Evolutionary conservation across 2,797 vertebrate genomes (phyloP).

Genomic region (Odontamblyopus lacepedii): DNA sequence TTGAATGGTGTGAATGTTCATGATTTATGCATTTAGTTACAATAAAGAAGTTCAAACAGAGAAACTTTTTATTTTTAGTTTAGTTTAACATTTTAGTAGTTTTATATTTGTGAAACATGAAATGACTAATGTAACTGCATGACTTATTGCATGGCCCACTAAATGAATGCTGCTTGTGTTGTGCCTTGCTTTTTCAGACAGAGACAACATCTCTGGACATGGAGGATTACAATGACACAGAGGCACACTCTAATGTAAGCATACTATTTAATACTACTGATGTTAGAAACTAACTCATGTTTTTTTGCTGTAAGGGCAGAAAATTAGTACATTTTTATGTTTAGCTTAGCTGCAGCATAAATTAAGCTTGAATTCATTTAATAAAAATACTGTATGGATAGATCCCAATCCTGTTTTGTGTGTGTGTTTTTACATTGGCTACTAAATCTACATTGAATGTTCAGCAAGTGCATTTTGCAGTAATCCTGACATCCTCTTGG

Average conservation of each 20-base stretch:
- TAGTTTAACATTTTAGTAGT: background rate
- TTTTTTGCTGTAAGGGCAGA: no score
- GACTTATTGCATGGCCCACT: constrained; percentile 43
- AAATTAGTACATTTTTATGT: background rate
- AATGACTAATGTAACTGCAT: background rate
- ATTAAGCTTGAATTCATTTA: background rate
- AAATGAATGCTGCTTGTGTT: constrained; percentile 62
- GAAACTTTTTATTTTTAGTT: no score
- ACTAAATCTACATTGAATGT: no score
- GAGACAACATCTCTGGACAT: constrained; percentile 68
- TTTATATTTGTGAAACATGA: background rate
- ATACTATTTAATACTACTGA: constrained; percentile 16
- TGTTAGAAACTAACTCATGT: background rate
- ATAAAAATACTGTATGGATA: background rate
- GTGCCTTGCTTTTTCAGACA: constrained; percentile 72
- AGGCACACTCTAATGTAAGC: constrained; percentile 72
- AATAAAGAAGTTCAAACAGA: background rate
- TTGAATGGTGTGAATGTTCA: background rate
- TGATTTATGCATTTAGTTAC: background rate
- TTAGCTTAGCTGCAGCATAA: background rate
- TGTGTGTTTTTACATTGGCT: no score
- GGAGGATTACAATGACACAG: constrained; percentile 70
- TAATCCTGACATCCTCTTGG: constrained; percentile 43
- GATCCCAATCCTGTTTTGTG: background rate
- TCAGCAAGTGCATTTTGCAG: background rate